Evolutionary conservation across 2,113 vertebrate species (phyloP).

Genomic region (Sinocyclocheilus rhinocerous): DNA sequence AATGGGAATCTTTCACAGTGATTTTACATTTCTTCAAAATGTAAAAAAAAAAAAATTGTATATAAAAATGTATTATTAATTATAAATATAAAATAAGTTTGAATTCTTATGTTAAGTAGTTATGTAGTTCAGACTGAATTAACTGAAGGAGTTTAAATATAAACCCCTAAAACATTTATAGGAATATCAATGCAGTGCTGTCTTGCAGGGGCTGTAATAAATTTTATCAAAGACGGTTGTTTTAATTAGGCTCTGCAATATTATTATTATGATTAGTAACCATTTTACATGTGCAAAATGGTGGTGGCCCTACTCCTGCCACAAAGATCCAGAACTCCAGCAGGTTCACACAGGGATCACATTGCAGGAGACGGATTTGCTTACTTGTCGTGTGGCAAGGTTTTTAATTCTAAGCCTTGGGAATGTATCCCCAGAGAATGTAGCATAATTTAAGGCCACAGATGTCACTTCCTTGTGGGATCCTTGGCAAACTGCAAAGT

Average conservation of each 20-base stretch:
- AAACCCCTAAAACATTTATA: not conserved
- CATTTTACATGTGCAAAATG: not conserved
- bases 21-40: not conserved
- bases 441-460: slow-evolving; percentile 39
- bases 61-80: not conserved
- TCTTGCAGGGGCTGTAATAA: not conserved
- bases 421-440: slow-evolving; percentile 47
- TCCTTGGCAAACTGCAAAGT: not conserved
- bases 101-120: not conserved
- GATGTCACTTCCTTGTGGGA: slow-evolving; percentile 10
- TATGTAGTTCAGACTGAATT: not conserved
- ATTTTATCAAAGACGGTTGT: not conserved
- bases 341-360: slow-evolving; percentile 52
- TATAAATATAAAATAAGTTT: not conserved
- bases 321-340: not conserved
- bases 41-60: not conserved
- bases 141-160: not conserved
- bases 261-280: not conserved
- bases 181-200: not conserved
- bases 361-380: slow-evolving; percentile 43
- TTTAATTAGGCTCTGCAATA: not conserved
- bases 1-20: not conserved
- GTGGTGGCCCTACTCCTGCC: slow-evolving; percentile 10
- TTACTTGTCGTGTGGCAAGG: slow-evolving; percentile 50
- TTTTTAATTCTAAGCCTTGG: slow-evolving; percentile 52